phyloP scores from a whole-genome alignment of 1,140 invertebrate genomes.

The Atta cephalotes region DNA sequence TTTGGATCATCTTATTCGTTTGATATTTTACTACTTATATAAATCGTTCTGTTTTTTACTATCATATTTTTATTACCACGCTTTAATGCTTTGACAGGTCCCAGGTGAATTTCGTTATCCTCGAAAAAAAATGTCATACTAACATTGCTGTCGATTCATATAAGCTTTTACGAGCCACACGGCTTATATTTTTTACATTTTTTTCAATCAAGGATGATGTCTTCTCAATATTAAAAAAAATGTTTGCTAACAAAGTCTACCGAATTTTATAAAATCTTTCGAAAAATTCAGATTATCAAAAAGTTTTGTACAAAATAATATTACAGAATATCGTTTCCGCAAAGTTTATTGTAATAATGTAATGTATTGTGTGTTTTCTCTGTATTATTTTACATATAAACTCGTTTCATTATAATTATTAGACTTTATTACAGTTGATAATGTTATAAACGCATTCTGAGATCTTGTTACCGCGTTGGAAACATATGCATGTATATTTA shows the following conservation, averaged over 20 bases:
- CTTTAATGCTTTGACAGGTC: constrained; percentile 11
- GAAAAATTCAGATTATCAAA: background rate
- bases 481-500: background rate
- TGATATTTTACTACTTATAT: constrained; percentile 8
- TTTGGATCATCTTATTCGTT: background rate
- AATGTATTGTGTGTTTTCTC: background rate
- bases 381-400: background rate
- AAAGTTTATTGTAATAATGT: background rate
- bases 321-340: background rate
- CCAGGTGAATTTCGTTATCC: constrained; percentile 28
- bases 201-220: constrained; percentile 28
- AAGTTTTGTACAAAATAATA: background rate
- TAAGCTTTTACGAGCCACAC: constrained; percentile 17
- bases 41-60: constrained; percentile 9
- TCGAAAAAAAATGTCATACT: constrained; percentile 12
- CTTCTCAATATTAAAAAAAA: constrained; percentile 13
- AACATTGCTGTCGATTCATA: constrained; percentile 19
- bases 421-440: background rate
- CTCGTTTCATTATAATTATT: constrained; percentile 6
- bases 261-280: constrained; percentile 6
- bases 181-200: constrained; percentile 12
- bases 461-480: background rate
- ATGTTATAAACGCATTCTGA: constrained; percentile 23
- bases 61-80: background rate
- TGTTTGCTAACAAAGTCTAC: constrained; percentile 10